phyloP scores from a whole-genome alignment of 2,797 vertebrate species.

The Sebastes trivittatus region DNA sequence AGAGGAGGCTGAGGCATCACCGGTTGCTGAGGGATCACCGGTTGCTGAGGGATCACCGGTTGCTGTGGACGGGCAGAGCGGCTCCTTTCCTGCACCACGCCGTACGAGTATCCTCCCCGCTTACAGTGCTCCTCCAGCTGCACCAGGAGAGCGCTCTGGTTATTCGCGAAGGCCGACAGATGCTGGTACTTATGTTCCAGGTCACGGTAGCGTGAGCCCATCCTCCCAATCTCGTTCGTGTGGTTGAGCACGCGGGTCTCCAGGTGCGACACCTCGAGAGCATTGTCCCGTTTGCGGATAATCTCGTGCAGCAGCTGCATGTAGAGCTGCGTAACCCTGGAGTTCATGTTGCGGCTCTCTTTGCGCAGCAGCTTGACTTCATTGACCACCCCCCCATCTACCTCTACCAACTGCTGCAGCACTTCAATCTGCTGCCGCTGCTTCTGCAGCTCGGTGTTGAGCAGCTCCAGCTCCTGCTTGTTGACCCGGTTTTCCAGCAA shows the following conservation, averaged over 20 bases:
- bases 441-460: slow-evolving; percentile 91
- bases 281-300: slow-evolving; percentile 92
- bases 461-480: slow-evolving; percentile 91
- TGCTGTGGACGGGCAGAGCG: slow-evolving; percentile 61
- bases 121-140: slow-evolving; percentile 92
- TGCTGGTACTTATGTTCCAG: slow-evolving; percentile 94
- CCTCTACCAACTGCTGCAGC: slow-evolving; percentile 91
- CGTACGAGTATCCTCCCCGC: background rate
- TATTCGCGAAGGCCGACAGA: slow-evolving; percentile 80
- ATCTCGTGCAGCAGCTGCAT: slow-evolving; percentile 97
- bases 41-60: slow-evolving; percentile 58
- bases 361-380: slow-evolving; percentile 94
- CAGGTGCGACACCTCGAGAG: slow-evolving; percentile 91
- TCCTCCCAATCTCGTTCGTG: slow-evolving; percentile 91
- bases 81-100: slow-evolving; percentile 45
- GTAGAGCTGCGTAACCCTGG: slow-evolving; percentile 93
- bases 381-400: slow-evolving; percentile 92
- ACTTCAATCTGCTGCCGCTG: slow-evolving; percentile 93
- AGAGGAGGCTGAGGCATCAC: slow-evolving; percentile 59
- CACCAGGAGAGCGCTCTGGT: slow-evolving; percentile 76
- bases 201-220: slow-evolving; percentile 89
- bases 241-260: slow-evolving; percentile 94
- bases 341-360: slow-evolving; percentile 96
- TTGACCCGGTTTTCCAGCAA: slow-evolving; percentile 88
- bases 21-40: slow-evolving; percentile 61